phyloP scores from a whole-genome alignment of 2,113 vertebrate species.

The Lagopus leucura region DNA sequence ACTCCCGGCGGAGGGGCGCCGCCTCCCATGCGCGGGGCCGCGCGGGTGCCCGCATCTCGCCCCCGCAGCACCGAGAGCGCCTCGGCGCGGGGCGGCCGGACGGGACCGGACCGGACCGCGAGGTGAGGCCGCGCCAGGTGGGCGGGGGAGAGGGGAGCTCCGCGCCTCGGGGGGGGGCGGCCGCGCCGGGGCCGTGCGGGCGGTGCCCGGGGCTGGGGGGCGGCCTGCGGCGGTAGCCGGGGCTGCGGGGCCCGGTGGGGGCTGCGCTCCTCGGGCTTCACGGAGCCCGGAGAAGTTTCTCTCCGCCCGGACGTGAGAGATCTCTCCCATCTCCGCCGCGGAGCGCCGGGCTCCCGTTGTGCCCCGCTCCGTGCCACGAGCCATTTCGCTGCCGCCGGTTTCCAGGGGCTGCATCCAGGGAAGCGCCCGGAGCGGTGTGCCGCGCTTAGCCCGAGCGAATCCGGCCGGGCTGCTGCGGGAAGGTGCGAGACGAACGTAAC shows the following conservation, averaged over 20 bases:
- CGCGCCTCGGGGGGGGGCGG: no score
- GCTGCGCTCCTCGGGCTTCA: fast-evolving
- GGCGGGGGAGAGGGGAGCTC: no score
- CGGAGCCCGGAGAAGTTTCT: not conserved
- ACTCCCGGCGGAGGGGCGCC: not conserved
- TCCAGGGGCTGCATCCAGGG: not conserved
- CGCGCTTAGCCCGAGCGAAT: not conserved
- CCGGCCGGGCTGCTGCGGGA: not conserved
- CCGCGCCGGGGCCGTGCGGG: no score
- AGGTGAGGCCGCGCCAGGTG: not conserved
- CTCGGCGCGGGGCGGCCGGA: no score
- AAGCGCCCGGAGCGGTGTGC: not conserved
- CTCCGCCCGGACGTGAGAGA: not conserved
- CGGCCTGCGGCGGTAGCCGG: not conserved
- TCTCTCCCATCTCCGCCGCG: not conserved
- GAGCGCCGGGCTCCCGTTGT: not conserved
- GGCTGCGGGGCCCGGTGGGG: not conserved
- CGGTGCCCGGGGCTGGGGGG: not conserved
- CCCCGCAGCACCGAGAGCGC: not conserved
- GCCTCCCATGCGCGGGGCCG: not conserved
- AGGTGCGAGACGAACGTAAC: not conserved
- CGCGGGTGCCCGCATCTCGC: not conserved
- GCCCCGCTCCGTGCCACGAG: not conserved
- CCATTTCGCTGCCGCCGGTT: slow-evolving; percentile 15
- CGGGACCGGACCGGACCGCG: no score